Percentiles rank a stretch among this genome's conserved stretches.
phyloP scores from a whole-genome alignment of 2,797 vertebrate species.

The Philypnodon macrostomus region DNA sequence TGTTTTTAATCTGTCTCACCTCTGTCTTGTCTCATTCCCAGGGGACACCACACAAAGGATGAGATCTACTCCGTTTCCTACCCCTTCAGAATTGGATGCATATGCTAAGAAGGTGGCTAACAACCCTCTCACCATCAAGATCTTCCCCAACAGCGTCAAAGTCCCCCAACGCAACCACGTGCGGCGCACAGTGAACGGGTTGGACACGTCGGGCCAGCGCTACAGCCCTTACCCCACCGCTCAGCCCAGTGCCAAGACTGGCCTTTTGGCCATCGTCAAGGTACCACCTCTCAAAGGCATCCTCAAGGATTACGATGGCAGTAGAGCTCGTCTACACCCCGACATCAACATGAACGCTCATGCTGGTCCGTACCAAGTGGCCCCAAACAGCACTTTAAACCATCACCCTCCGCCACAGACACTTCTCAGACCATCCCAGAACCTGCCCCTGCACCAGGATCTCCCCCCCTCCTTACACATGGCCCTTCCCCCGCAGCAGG shows the following conservation, averaged over 20 bases:
- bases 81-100: conserved; percentile 99
- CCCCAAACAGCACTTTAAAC: conserved; percentile 98
- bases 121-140: conserved; percentile 98
- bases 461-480: conserved; percentile 78
- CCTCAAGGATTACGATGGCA: conserved; percentile 96
- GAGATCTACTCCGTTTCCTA: conserved; percentile 99
- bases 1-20: conserved; percentile 25
- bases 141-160: conserved; percentile 99
- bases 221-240: conserved; percentile 97
- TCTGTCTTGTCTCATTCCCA: conserved; percentile 64
- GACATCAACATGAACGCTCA: conserved; percentile 93
- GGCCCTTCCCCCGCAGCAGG: conserved; percentile 81
- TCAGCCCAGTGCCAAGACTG: conserved; percentile 89
- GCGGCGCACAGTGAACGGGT: conserved; percentile 96
- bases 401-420: conserved; percentile 81
- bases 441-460: conserved; percentile 82
- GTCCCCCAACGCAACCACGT: conserved; percentile 98
- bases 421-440: conserved; percentile 74
- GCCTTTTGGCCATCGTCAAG: conserved; percentile 94
- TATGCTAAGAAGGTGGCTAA: conserved; percentile 99
- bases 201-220: conserved; percentile 95
- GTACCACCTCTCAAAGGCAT: conserved; percentile 88
- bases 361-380: conserved; percentile 81
- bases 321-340: conserved; percentile 87
- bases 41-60: conserved; percentile 99